phyloP scores from a whole-genome alignment of 2,113 vertebrate species.

The Cepphus grylle region DNA sequence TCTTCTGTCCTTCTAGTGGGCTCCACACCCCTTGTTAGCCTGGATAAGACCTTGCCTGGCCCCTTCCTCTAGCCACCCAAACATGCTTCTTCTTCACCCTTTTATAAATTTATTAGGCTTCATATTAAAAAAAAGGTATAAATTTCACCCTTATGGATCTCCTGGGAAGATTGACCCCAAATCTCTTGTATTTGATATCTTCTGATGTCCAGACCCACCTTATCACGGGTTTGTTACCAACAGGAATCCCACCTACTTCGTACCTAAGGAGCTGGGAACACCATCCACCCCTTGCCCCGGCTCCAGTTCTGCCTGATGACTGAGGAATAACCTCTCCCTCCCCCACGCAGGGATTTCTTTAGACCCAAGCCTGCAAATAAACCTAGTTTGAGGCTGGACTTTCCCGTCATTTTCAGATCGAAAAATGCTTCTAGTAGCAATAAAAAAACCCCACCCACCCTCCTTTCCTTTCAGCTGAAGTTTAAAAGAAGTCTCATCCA shows the following conservation, averaged over 20 bases:
- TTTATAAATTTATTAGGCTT: background rate
- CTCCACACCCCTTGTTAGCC: background rate
- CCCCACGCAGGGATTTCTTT: background rate
- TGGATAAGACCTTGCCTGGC: background rate
- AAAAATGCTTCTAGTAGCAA: background rate
- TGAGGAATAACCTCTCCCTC: background rate
- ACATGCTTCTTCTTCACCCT: background rate
- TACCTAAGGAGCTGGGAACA: background rate
- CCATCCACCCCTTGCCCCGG: no score
- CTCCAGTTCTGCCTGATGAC: background rate
- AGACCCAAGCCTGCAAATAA: background rate
- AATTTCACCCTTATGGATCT: background rate
- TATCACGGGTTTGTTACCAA: accelerated
- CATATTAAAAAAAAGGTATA: background rate
- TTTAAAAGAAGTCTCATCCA: background rate
- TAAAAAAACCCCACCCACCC: background rate
- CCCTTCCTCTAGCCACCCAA: background rate
- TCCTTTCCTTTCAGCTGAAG: background rate
- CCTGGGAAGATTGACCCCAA: background rate
- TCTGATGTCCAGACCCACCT: background rate
- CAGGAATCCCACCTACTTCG: background rate
- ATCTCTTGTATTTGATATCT: background rate
- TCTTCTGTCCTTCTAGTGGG: background rate
- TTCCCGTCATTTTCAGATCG: background rate
- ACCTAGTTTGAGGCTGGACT: background rate